These are phyloP conservation scores for Nyctalus aviator DNA, from an alignment of 2,797 vertebrate genomes.

Conservation along the genomic window DNA sequence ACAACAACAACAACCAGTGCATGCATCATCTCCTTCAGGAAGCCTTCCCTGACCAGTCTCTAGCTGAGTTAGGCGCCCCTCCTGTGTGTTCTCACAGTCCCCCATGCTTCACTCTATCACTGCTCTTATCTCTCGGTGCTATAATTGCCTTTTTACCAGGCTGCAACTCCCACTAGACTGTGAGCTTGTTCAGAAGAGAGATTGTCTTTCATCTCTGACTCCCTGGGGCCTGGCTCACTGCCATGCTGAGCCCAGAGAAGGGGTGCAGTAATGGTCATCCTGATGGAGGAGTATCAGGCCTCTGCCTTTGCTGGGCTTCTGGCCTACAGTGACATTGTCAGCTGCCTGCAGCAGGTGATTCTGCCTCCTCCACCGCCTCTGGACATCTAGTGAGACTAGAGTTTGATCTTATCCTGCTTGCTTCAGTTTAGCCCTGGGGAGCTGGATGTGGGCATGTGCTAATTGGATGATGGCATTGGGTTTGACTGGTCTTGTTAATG, in stretches of 20 bases:
- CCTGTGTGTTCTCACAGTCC: not conserved
- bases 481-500: conserved; percentile 57
- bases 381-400: conserved; percentile 28
- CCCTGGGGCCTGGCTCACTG: conserved; percentile 41
- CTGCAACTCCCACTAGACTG: conserved; percentile 55
- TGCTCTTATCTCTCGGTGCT: not conserved
- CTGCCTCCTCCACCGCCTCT: conserved; percentile 45
- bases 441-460: conserved; percentile 56
- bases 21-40: conserved; percentile 53
- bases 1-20: not conserved
- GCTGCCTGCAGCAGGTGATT: conserved; percentile 40
- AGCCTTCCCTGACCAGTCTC: conserved; percentile 40
- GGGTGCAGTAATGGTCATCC: not conserved
- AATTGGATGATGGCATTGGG: conserved; percentile 70
- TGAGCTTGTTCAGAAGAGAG: conserved; percentile 69
- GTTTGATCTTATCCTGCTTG: conserved; percentile 70
- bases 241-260: conserved; percentile 27
- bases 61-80: not conserved
- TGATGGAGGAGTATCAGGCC: conserved; percentile 8
- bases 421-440: conserved; percentile 66
- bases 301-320: conserved; percentile 7
- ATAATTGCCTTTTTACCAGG: conserved; percentile 65
- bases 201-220: conserved; percentile 65
- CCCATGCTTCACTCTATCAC: not conserved
- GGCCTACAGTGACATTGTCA: not conserved